Evolutionary conservation across 2,113 vertebrate genomes (phyloP).

Genomic region (Onychorhynchus coronatus): DNA sequence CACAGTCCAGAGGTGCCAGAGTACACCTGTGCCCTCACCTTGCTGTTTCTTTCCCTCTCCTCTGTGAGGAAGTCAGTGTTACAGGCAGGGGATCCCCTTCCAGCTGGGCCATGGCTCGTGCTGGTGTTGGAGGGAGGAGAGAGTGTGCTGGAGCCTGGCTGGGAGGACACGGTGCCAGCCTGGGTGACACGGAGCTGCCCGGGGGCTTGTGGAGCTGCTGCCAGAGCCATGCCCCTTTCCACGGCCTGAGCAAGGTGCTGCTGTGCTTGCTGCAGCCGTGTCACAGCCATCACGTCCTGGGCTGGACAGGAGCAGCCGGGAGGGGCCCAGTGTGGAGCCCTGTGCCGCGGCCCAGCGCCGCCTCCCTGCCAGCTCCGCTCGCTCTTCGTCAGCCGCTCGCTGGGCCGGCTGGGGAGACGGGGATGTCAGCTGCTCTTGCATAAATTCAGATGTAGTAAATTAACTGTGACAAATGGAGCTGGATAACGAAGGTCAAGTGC

Average conservation of each 20-base stretch:
- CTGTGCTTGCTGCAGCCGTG: background rate
- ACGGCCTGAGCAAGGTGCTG: background rate
- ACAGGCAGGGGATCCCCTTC: too few relatives aligned
- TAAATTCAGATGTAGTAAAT: background rate
- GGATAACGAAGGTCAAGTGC: background rate
- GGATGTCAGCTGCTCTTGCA: background rate
- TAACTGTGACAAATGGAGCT: background rate
- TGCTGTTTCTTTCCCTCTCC: background rate
- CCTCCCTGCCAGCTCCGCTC: background rate
- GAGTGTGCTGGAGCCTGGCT: background rate
- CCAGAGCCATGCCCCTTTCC: background rate
- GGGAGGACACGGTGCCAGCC: background rate
- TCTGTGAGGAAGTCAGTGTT: accelerated
- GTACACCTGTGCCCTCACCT: background rate
- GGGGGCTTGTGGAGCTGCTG: background rate
- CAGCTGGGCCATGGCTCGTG: background rate
- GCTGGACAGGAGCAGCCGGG: background rate
- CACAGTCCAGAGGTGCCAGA: background rate
- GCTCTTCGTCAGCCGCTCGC: background rate
- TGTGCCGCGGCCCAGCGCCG: accelerated
- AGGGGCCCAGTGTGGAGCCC: background rate
- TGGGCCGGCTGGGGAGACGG: background rate
- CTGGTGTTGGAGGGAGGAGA: accelerated
- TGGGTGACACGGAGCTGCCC: background rate
- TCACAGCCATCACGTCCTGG: background rate